A percentile compares a stretch with the other conserved stretches of the same genome.
Evolutionary conservation across 1,140 invertebrate genomes (phyloP).

Genomic region (Artemia franciscana): DNA sequence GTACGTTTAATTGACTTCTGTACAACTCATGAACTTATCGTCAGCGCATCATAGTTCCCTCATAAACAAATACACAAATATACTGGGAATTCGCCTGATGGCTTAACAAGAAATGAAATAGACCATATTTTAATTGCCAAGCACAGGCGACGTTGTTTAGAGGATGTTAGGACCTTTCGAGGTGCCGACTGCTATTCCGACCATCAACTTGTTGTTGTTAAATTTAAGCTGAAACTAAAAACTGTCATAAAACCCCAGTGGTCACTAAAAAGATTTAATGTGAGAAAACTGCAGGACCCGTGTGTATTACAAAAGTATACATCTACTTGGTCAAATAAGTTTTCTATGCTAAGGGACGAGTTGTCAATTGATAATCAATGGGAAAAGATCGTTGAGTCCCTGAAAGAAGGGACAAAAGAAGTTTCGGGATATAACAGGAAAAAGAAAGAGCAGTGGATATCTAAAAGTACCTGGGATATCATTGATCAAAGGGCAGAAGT

Average conservation of each 20-base stretch:
- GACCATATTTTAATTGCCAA: too few relatives aligned
- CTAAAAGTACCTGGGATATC: background rate
- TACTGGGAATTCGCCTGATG: too few relatives aligned
- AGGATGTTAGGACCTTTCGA: background rate
- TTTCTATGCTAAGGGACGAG: background rate
- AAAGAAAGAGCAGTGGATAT: background rate
- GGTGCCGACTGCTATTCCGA: background rate
- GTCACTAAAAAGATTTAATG: background rate
- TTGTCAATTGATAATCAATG: background rate
- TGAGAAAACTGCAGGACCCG: background rate
- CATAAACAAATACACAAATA: too few relatives aligned
- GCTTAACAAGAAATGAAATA: too few relatives aligned
- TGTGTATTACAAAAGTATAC: background rate
- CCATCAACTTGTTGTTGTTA: background rate
- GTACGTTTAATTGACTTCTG: too few relatives aligned
- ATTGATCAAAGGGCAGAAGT: background rate
- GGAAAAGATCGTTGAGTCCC: background rate
- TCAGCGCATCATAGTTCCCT: too few relatives aligned
- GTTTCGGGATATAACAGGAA: background rate
- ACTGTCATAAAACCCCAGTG: background rate
- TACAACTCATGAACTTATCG: too few relatives aligned
- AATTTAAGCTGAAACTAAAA: background rate
- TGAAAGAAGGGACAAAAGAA: background rate
- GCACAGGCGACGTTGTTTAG: too few relatives aligned
- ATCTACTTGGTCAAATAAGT: background rate